A percentile compares a stretch with the other conserved stretches of the same genome.
Evolutionary conservation across 1,140 invertebrate species (phyloP).

Genomic region (silkworm (Bombyx mori)): ASM3026992v2 NC_085111.1:6476501-6477000

Average conservation of each 20-base stretch:
- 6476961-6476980: no score
- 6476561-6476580: conserved; percentile 44
- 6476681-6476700: conserved; percentile 58
- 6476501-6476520: no score
- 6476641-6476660: conserved; percentile 54
- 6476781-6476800: no score
- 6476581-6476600: conserved; percentile 30
- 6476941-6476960: no score
- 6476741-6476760: no score
- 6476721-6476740: no score
- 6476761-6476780: no score
- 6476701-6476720: conserved; percentile 54
- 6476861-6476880: conserved; percentile 48
- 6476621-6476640: conserved; percentile 39
- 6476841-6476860: conserved; percentile 63
- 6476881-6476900: no score
- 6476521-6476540: not conserved
- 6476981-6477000: no score
- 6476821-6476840: conserved; percentile 52
- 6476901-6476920: no score
- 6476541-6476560: conserved; percentile 6
- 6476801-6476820: conserved; percentile 30
- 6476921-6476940: no score
- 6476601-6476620: conserved; percentile 52
- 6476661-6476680: conserved; percentile 49